Evolutionary conservation across 2,113 vertebrate genomes (phyloP).

Genomic region (Pseudorhombus dupliciocellatus): DNA sequence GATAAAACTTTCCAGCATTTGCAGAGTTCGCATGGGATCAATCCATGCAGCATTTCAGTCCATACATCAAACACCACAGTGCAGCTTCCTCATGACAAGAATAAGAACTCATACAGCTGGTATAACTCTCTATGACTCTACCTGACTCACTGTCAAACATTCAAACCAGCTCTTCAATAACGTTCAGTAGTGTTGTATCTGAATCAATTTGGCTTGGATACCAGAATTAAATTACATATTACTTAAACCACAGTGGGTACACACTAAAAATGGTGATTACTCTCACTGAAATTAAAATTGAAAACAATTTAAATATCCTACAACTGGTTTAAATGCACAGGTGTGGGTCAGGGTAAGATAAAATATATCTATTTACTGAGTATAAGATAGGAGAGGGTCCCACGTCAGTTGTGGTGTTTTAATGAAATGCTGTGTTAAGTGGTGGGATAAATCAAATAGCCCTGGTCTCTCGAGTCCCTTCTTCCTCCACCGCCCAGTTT

Average conservation of each 20-base stretch:
- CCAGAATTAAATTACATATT: background rate
- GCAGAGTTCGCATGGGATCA: too few relatives aligned
- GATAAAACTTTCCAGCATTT: too few relatives aligned
- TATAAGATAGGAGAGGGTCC: conserved; percentile 15
- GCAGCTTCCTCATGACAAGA: too few relatives aligned
- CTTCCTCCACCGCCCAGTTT: conserved; percentile 49
- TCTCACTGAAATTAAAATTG: background rate
- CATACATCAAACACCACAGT: too few relatives aligned
- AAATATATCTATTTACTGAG: conserved; percentile 5
- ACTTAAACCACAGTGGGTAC: background rate
- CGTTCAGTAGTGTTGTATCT: background rate
- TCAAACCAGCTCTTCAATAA: too few relatives aligned
- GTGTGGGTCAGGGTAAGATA: background rate
- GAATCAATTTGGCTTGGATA: background rate
- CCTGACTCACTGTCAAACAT: too few relatives aligned
- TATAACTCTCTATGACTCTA: too few relatives aligned
- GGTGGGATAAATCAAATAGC: conserved; percentile 50
- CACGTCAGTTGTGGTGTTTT: conserved; percentile 19
- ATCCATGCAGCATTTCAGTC: too few relatives aligned
- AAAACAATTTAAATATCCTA: background rate
- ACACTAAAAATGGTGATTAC: background rate
- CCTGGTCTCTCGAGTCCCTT: conserved; percentile 41
- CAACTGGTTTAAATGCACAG: background rate
- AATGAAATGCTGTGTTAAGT: conserved; percentile 51
- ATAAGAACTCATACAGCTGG: too few relatives aligned